Percentiles rank a stretch among this genome's conserved stretches.
Conservation (phyloP, 2,113 vertebrate genomes). For the Ifrita kowaldi region DNA sequence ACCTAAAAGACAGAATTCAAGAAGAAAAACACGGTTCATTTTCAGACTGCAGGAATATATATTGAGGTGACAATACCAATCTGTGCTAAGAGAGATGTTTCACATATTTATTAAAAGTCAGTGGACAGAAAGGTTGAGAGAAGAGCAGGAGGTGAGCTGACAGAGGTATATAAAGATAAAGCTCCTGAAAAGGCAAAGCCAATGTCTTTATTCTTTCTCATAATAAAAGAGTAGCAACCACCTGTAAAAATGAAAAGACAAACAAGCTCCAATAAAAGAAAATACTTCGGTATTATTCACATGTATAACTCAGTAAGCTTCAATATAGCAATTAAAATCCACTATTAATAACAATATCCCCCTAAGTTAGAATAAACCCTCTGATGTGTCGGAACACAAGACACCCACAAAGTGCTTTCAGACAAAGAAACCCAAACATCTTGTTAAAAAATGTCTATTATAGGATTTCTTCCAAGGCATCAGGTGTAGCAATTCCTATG, state of each 20-base stretch:
- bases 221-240: conserved; percentile 5
- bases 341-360: background rate
- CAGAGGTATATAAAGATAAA: conserved; percentile 23
- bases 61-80: conserved; percentile 44
- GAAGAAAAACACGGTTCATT: background rate
- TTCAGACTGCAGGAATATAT: conserved; percentile 11
- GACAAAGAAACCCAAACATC: background rate
- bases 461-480: background rate
- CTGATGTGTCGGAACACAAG: background rate
- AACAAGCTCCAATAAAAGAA: background rate
- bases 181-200: conserved; percentile 1
- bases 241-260: background rate
- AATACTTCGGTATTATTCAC: background rate
- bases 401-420: background rate
- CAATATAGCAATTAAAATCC: background rate
- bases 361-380: background rate
- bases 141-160: conserved; percentile 32
- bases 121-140: conserved; percentile 42
- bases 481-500: background rate
- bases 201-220: background rate
- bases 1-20: conserved; percentile 4
- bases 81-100: conserved; percentile 54
- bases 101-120: conserved; percentile 56
- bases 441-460: background rate
- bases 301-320: background rate